Evolutionary conservation across 1,140 invertebrate genomes (phyloP).

Genomic region (Diabrotica undecimpunctata): DNA sequence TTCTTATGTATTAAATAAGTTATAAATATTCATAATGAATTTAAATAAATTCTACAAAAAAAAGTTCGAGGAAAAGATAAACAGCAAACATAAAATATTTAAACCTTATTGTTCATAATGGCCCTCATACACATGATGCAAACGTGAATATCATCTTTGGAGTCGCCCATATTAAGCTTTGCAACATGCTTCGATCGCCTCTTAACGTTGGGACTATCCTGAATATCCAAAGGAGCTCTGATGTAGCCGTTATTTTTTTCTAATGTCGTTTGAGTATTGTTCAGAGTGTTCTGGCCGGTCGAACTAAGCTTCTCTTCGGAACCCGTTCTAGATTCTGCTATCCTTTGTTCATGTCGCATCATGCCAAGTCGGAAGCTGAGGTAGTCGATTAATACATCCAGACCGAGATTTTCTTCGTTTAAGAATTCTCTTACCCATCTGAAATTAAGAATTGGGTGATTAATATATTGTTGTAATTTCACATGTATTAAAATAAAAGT

Average conservation of each 20-base stretch:
- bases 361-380: slow-evolving; percentile 88
- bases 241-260: slow-evolving; percentile 46
- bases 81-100: no score
- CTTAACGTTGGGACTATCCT: slow-evolving; percentile 68
- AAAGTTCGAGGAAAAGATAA: no score
- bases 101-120: slow-evolving; percentile 99
- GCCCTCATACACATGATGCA: slow-evolving; percentile 98
- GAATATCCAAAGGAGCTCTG: slow-evolving; percentile 58
- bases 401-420: slow-evolving; percentile 90
- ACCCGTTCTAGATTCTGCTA: slow-evolving; percentile 66
- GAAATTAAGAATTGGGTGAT: slow-evolving; percentile 20
- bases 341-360: slow-evolving; percentile 83
- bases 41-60: no score
- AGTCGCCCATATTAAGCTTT: slow-evolving; percentile 94
- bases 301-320: slow-evolving; percentile 63
- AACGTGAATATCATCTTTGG: slow-evolving; percentile 97
- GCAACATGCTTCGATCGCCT: slow-evolving; percentile 79
- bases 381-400: slow-evolving; percentile 97
- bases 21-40: no score
- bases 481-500: no score
- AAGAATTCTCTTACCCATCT: slow-evolving; percentile 99
- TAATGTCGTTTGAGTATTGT: slow-evolving; percentile 23
- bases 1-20: no score
- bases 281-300: slow-evolving; percentile 23
- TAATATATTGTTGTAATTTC: no score